A percentile compares a stretch with the other conserved stretches of the same genome.
Evolutionary conservation across 2,113 vertebrate genomes (phyloP).

Genomic region (Eulacestoma nigropectus): DNA sequence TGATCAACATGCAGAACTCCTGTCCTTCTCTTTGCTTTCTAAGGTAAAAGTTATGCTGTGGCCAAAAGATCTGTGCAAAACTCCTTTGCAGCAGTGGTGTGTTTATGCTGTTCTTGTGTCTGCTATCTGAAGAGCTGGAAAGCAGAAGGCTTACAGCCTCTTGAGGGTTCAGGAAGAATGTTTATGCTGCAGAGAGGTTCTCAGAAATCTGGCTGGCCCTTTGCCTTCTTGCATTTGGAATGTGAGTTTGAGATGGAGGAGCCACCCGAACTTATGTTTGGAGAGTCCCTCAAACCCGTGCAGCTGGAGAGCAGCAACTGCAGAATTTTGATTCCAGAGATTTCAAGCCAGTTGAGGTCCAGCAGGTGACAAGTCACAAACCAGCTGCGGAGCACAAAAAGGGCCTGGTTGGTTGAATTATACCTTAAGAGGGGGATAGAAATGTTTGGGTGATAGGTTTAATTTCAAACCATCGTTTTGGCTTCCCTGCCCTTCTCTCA

Average conservation of each 20-base stretch:
- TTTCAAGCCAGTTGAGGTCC: not conserved
- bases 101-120: accelerated
- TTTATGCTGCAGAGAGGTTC: not conserved
- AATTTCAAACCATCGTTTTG: not conserved
- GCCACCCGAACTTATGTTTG: accelerated
- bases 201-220: not conserved
- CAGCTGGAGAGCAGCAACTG: not conserved
- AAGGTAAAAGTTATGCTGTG: not conserved
- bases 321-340: not conserved
- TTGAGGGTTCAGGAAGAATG: not conserved
- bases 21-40: not conserved
- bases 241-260: not conserved
- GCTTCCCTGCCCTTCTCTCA: not conserved
- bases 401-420: not conserved
- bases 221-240: not conserved
- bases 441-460: not conserved
- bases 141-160: not conserved
- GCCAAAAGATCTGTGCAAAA: not conserved
- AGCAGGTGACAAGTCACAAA: not conserved
- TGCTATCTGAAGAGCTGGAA: not conserved
- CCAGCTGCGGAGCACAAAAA: not conserved
- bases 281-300: not conserved
- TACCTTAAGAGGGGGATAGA: not conserved
- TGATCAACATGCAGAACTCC: not conserved
- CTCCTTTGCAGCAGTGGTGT: not conserved